Evolutionary conservation across 2,113 vertebrate species (phyloP), one percentile per base, ranked within the genome.

Genomic region (Dromaius novaehollandiae): DNA sequence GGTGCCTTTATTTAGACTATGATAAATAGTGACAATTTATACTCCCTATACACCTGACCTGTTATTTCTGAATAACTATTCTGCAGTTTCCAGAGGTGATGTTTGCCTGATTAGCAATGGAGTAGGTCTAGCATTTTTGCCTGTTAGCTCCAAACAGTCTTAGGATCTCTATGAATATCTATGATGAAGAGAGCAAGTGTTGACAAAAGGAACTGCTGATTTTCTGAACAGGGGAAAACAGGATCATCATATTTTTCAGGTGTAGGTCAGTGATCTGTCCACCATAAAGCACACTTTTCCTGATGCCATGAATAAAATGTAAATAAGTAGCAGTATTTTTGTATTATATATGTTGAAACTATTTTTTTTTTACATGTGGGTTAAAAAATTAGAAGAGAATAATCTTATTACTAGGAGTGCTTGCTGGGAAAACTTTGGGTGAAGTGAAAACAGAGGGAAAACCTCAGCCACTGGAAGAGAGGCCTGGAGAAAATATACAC

Each of bases 141-240:
- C 2, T 6, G 1, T 64, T 63, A 0, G 6, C 63, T 90, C n/a
- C 19, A 77, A 42, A 42, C 7, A 82, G 7, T 14, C 36, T 58
- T 48, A 56, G 51, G 56, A 53, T n/a, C 11, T 70, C 68, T 18
- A 11, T 9, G n/a, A 55, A n/a, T 25, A 65, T 40, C 19, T 73
- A 6, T 0, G 0, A 2, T 56, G 19, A 82, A 44, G 21, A 81
- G 2, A n/a, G 3, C 5, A 53, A 7, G 18, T n/a, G 15, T 11
- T 58, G 44, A 28, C 22, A 44, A 4, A 53, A 69, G 12, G 18
- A 77, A 28, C 13, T 36, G 12, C 7, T 69, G n/a, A 48, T 68
- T 86, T 80, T 58, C 46, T 87, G 58, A 69, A 58, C 55, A 30
- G 55, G 20, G 36, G 25, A 50, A n/a, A 79, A 44, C 63, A 25